phyloP scores from a whole-genome alignment of 2,113 vertebrate species.

The Potamarius usumacintae region DNA sequence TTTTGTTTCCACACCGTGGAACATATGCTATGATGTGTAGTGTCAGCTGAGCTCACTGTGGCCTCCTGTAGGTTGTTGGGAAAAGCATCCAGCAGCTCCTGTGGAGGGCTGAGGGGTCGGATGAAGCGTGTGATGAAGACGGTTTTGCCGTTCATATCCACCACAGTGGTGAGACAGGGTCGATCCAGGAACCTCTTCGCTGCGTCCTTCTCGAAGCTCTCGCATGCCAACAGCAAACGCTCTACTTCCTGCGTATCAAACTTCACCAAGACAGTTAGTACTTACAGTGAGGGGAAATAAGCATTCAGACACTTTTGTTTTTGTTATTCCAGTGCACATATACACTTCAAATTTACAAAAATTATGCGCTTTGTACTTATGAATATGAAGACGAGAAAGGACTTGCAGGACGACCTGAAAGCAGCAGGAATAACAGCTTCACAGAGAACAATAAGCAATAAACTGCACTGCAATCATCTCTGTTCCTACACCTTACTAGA shows the following conservation, averaged over 20 bases:
- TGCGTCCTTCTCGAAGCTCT: slow-evolving; percentile 82
- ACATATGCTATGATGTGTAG: background rate
- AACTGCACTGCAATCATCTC: background rate
- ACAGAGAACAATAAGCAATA: background rate
- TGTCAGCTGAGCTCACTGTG: slow-evolving; percentile 54
- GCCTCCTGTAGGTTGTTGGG: slow-evolving; percentile 75
- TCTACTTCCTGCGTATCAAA: slow-evolving; percentile 92
- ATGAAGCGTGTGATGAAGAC: slow-evolving; percentile 90
- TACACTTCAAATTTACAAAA: background rate
- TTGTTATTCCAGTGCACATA: background rate
- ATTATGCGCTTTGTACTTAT: background rate
- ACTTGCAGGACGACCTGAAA: background rate
- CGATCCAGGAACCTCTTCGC: slow-evolving; percentile 76
- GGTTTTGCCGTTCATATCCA: slow-evolving; percentile 86
- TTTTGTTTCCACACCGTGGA: background rate
- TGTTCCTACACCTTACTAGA: background rate
- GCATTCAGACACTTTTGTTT: background rate
- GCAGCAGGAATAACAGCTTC: too few species aligned
- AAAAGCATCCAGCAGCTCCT: slow-evolving; percentile 79
- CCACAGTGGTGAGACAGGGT: slow-evolving; percentile 84
- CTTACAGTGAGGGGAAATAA: background rate
- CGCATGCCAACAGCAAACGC: slow-evolving; percentile 83
- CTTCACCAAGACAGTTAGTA: slow-evolving; percentile 66
- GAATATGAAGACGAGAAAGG: background rate
- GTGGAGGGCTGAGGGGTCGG: slow-evolving; percentile 83